phyloP scores from a whole-genome alignment of 1,140 invertebrate genomes.

The Megalonaias nervosa region DNA sequence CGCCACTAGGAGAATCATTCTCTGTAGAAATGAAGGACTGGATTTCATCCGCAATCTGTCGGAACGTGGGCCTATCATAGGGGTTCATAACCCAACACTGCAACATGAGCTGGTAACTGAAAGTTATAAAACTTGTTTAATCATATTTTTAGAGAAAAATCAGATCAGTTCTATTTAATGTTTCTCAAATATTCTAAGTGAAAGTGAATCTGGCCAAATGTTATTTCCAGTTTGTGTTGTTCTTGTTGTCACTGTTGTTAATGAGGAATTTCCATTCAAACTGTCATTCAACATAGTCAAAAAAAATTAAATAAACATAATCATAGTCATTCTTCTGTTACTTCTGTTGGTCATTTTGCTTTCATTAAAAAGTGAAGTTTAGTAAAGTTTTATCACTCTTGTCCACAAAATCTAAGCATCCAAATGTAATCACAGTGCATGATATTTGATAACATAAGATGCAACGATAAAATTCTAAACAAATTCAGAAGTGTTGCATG shows the following conservation, averaged over 20 bases:
- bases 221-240: background rate
- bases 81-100: conserved; percentile 89
- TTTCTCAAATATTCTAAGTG: background rate
- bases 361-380: too few relatives aligned
- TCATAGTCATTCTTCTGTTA: too few relatives aligned
- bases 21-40: conserved; percentile 38
- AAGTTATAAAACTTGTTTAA: conserved; percentile 1
- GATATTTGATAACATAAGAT: background rate
- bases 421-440: background rate
- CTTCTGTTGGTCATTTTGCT: too few relatives aligned
- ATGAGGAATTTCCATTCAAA: background rate
- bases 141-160: background rate
- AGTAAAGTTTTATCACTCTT: too few relatives aligned
- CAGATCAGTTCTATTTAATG: background rate
- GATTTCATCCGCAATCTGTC: conserved; percentile 65
- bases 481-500: background rate
- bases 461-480: background rate
- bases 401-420: too few relatives aligned
- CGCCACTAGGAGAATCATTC: conserved; percentile 24
- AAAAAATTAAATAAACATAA: background rate
- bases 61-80: conserved; percentile 84
- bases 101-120: conserved; percentile 86
- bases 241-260: background rate
- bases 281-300: background rate
- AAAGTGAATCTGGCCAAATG: background rate